Conservation (phyloP, 2,113 vertebrate genomes). For the Benitochromis conjunctus region DNA sequence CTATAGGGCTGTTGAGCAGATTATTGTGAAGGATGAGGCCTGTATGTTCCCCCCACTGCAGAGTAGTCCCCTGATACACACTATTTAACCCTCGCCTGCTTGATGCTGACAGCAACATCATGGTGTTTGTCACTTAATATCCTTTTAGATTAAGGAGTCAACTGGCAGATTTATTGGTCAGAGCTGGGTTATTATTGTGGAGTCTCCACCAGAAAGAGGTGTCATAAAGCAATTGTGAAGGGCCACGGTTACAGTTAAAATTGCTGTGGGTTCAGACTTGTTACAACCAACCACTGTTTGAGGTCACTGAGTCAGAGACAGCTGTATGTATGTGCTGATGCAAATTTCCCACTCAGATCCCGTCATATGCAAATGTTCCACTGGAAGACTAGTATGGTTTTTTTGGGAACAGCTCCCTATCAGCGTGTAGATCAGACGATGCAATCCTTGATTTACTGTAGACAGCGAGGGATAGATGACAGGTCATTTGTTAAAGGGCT, state of each 20-base stretch:
- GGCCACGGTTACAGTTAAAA: constrained; percentile 33
- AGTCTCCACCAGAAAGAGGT: constrained; percentile 68
- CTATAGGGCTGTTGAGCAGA: constrained; percentile 66
- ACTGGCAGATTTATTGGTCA: constrained; percentile 72
- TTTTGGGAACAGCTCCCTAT: neutral
- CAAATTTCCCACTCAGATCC: constrained; percentile 52
- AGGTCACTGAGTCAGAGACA: constrained; percentile 36
- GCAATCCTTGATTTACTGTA: neutral
- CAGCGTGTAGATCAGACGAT: neutral
- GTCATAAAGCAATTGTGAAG: neutral
- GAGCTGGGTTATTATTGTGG: constrained; percentile 71
- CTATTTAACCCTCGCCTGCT: constrained; percentile 82
- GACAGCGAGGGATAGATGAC: neutral
- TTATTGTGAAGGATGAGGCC: constrained; percentile 68
- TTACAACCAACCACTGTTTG: constrained; percentile 4
- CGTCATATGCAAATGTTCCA: constrained; percentile 63
- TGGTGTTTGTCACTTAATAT: constrained; percentile 82
- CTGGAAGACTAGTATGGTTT: neutral
- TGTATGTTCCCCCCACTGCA: constrained; percentile 50
- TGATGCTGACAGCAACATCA: constrained; percentile 77
- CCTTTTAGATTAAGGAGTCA: constrained; percentile 80
- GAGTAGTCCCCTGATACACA: constrained; percentile 77
- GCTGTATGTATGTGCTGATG: constrained; percentile 51
- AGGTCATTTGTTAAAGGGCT: constrained; percentile 27
- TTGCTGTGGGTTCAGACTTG: constrained; percentile 37